Conservation (phyloP, 1,140 invertebrate species). For the Pygmarrhopalites habei region DNA sequence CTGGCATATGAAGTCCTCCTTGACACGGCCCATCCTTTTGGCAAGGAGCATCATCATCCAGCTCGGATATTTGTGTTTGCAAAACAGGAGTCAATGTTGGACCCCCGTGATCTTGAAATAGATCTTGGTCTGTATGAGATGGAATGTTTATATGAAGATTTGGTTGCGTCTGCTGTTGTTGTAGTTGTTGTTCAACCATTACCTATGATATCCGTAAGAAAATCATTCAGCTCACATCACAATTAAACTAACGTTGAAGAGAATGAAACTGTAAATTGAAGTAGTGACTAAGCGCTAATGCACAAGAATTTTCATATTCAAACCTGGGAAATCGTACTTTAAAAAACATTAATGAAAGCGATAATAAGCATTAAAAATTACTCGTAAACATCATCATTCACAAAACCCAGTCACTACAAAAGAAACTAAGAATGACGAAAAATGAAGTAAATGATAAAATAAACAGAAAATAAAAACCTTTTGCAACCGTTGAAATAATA, state of each 20-base stretch:
- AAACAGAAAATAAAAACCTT: constrained; percentile 41
- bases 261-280: no score
- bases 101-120: constrained; percentile 16
- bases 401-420: no score
- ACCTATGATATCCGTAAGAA: constrained; percentile 16
- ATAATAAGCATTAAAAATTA: no score
- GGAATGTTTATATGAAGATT: constrained; percentile 3
- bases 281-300: neutral
- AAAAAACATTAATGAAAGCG: no score
- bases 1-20: constrained; percentile 56
- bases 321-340: no score
- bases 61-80: no score
- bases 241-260: neutral
- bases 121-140: neutral
- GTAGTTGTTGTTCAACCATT: constrained; percentile 25
- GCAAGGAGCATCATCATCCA: no score
- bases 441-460: constrained; percentile 4
- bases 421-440: constrained; percentile 5
- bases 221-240: constrained; percentile 4
- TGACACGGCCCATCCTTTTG: constrained; percentile 44
- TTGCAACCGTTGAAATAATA: constrained; percentile 45
- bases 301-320: neutral
- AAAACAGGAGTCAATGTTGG: constrained; percentile 34
- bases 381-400: no score
- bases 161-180: neutral